Evolutionary conservation across 2,888 invertebrate genomes (phyloP), one percentile per base, ranked within the genome.

Genomic region (Epinotia nisella): DNA sequence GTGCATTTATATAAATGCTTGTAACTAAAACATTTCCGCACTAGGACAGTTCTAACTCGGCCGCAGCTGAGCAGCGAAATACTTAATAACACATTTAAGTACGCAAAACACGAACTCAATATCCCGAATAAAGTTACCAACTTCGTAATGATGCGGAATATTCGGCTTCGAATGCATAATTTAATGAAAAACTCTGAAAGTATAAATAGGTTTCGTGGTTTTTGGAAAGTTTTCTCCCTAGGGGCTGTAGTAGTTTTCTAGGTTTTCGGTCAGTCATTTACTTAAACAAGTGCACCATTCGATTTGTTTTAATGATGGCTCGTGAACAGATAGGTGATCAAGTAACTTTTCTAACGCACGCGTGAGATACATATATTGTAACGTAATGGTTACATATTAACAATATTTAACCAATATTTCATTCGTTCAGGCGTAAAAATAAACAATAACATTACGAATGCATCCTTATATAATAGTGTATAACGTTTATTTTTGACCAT

Each of bases 111-210:
- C 24, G 56, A 41, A 24, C 19, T 55, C 19, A 66, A 35, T 64
- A 53, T 53, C 17, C 35, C 0, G 29, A 64, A 64, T 64, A 2
- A 35, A 35, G 64, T 64, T 64, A 35, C 17, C 7, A 64, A 64
- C 64, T 64, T 53, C 7, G 64, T 19, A 64, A 64, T 19, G 29
- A 17, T 15, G 29, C 64, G 10, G 53, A 64, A 29, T 29, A 21
- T 64, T 64, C 64, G 45, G 64, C 13, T 29, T 62, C 9, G 17
- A 53, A n/a, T 49, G 51, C 64, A 15, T 64, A 64, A 64, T 64
- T 53, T 19, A 53, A 64, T 64, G 49, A 64, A 64, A 64, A 35
- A 35, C 51, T 51, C n/a, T 15, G 35, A 17, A 19, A 53, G 49
- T 24, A 1, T 19, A 51, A 19, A 64, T 53, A 17, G 24, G n/a